These are phyloP conservation scores for Panthera uncia DNA, from an alignment of 2,113 vertebrate genomes.

Conservation along the genomic window DNA sequence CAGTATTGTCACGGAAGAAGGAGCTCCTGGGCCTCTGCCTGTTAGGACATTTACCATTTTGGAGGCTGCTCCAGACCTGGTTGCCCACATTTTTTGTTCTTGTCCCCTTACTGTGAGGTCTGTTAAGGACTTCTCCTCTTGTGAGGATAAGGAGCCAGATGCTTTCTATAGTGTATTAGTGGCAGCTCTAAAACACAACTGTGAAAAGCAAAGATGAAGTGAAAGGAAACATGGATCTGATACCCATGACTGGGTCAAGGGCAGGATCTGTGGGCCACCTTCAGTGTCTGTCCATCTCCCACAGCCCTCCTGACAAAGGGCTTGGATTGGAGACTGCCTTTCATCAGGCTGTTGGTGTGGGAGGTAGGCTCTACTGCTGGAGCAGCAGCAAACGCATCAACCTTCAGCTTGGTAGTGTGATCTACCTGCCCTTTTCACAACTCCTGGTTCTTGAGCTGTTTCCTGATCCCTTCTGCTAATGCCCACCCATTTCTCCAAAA, in stretches of 20 bases:
- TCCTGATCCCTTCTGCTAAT: neutral
- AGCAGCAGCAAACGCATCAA: neutral
- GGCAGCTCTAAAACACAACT: neutral
- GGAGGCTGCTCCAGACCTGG: neutral
- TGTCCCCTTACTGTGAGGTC: neutral
- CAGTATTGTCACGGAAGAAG: neutral
- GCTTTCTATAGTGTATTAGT: neutral
- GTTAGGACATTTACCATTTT: neutral
- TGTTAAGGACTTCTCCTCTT: neutral
- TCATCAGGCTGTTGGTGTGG: neutral
- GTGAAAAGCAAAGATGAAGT: neutral
- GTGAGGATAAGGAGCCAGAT: neutral
- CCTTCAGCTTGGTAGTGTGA: neutral
- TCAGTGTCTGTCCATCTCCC: neutral
- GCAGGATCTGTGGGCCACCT: neutral
- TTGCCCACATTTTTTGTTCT: neutral
- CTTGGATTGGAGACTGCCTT: neutral
- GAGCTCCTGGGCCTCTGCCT: neutral
- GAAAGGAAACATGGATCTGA: neutral
- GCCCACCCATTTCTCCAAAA: neutral
- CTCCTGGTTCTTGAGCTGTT: neutral
- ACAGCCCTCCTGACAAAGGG: neutral
- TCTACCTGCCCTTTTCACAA: neutral
- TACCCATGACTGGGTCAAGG: neutral
- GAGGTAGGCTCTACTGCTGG: fast-evolving